Base-by-base conservation (phyloP, 1,140 invertebrate species). In the Leptoteleia sp. region DNA sequence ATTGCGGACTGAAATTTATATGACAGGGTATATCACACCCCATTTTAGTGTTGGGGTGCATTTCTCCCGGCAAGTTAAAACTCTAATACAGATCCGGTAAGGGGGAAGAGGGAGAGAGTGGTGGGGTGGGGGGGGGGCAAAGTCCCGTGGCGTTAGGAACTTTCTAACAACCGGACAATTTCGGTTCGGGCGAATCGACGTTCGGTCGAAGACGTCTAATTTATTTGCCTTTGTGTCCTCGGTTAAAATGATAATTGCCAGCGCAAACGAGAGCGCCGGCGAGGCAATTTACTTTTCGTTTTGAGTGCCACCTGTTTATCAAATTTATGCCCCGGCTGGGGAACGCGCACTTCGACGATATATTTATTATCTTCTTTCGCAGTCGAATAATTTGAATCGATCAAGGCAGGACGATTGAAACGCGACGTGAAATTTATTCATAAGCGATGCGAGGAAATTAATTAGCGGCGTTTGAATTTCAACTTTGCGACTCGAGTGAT, bases 11-110 rank as follows among this genome's bases (percentile, higher is more conserved):
- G 73, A 76, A 76, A 76, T 76, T 76, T 76, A 76, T 76, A 76
- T 70, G 73, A 68, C 73, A 76, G 73, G 73, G 64, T 70, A 76
- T 64, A 76, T 76, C 73, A 76, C 73, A 76, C 73, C 73, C 73
- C 42, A 70, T 70, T 76, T 54, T 50, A 57, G 25, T 45, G 54
- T n/a, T 61, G 57, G 73, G 73, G 73, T 70, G 73, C n/a, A 38
- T 47, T 57, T 64, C 55, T 64, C 35, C 35, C 38, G 64, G 17
- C 45, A 9, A 68, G 64, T 76, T 76, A 76, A 76, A 68, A 76
- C 48, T 75, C 45, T 65, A 31, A 50, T 48, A 59, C 70, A 65
- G 35, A 52, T n/a, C n/a, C n/a, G n/a, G n/a, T n/a, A n/a, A n/a
- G n/a, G n/a, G n/a, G n/a, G n/a, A n/a, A n/a, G n/a, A n/a, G n/a